Evolutionary conservation across 1,140 invertebrate species (phyloP).

Genomic region (Anadara kagoshimensis): DNA sequence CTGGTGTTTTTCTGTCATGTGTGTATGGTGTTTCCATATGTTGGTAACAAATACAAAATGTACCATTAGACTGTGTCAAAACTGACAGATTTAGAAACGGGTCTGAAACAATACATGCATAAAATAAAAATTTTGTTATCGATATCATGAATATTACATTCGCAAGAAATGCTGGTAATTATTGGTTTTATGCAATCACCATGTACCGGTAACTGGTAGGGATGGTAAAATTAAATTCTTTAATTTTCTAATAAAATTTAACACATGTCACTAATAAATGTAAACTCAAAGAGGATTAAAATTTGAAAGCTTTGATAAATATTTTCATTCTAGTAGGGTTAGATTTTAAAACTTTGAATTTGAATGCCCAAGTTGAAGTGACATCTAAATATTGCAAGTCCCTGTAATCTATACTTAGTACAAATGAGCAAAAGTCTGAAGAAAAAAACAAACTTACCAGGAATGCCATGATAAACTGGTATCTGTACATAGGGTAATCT

Average conservation of each 20-base stretch:
- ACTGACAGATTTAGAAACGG: constrained; percentile 56
- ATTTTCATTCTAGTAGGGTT: too few species aligned
- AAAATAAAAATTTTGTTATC: background rate
- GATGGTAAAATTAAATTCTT: too few species aligned
- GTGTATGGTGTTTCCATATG: constrained; percentile 38
- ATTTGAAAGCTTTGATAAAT: too few species aligned
- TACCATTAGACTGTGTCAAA: constrained; percentile 62
- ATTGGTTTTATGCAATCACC: background rate
- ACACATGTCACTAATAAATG: too few species aligned
- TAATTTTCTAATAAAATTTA: too few species aligned
- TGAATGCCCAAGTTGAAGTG: too few species aligned
- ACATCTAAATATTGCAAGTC: too few species aligned
- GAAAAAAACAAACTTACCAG: constrained; percentile 50
- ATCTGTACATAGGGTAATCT: constrained; percentile 52
- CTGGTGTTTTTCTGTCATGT: constrained; percentile 23
- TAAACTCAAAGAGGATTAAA: too few species aligned
- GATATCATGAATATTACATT: background rate
- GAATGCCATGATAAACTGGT: constrained; percentile 59
- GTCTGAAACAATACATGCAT: constrained; percentile 47
- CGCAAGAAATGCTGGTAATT: background rate
- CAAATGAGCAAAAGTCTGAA: background rate
- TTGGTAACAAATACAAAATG: constrained; percentile 68
- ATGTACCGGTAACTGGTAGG: too few species aligned
- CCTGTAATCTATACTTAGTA: too few species aligned
- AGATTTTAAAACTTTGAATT: too few species aligned